Evolutionary conservation across 2,888 invertebrate genomes (phyloP).

Genomic region (Trilocha varians): DNA sequence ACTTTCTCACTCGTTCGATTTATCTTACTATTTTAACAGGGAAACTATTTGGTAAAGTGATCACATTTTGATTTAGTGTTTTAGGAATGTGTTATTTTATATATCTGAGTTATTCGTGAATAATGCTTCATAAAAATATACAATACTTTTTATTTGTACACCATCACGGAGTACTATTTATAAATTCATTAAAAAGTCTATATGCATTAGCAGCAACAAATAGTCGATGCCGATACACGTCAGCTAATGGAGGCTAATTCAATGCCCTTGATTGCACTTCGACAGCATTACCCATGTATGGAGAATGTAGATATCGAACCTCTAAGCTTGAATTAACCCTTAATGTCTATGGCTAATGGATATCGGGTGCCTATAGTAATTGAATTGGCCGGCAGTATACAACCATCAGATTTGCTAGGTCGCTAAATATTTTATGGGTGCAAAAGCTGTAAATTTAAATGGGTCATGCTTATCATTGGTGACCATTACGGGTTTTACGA

Average conservation of each 20-base stretch:
- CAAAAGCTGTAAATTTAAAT: slow-evolving; percentile 3
- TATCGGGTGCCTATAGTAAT: slow-evolving; percentile 1
- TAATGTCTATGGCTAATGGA: slow-evolving; percentile 6
- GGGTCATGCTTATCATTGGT: slow-evolving; percentile 6
- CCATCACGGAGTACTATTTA: too few relatives aligned
- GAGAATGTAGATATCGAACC: slow-evolving; percentile 23
- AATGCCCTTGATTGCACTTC: slow-evolving; percentile 22
- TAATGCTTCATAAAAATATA: too few relatives aligned
- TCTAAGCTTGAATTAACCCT: slow-evolving; percentile 19
- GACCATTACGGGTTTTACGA: slow-evolving; percentile 4
- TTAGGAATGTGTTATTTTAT: background rate
- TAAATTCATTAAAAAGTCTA: background rate
- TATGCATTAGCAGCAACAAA: background rate
- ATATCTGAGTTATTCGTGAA: too few relatives aligned
- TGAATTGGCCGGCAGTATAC: slow-evolving; percentile 2
- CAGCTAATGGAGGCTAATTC: slow-evolving; percentile 30
- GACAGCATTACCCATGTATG: slow-evolving; percentile 29
- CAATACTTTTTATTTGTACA: too few relatives aligned
- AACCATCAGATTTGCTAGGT: slow-evolving; percentile 1
- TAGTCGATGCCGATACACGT: slow-evolving; percentile 7
- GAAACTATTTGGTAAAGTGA: background rate
- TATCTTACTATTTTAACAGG: too few relatives aligned
- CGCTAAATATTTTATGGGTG: slow-evolving; percentile 4
- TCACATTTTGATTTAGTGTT: background rate
- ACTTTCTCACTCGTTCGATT: background rate